Evolutionary conservation across 2,888 invertebrate genomes (phyloP), one percentile per base, ranked within the genome.

Genomic region (Hemithea aestivaria): DNA sequence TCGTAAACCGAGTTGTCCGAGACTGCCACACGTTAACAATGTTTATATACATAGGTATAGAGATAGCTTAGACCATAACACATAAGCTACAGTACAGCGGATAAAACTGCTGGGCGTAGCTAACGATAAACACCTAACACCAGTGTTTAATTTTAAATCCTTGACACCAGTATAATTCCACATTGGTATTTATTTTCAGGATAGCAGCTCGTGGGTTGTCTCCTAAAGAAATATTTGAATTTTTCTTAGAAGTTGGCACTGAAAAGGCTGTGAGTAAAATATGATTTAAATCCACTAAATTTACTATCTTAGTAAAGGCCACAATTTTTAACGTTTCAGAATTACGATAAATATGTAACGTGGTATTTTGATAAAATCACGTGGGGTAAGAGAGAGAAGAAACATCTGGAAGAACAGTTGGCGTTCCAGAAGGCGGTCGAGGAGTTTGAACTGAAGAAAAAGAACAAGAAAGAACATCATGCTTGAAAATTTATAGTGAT

Each of bases 281-380:
- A n/a, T n/a, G n/a, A n/a, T n/a, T n/a, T n/a, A n/a, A n/a, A n/a
- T n/a, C n/a, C n/a, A n/a, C n/a, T n/a, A n/a, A n/a, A n/a, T n/a
- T n/a, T n/a, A n/a, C n/a, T n/a, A n/a, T n/a, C n/a, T n/a, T n/a
- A n/a, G n/a, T n/a, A n/a, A n/a, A n/a, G n/a, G n/a, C n/a, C n/a
- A 16, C 2, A 16, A 4, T 16, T 5, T 16, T 16, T 16, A 16
- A 16, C n/a, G n/a, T 36, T 23, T 22, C 52, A 83, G 83, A 75
- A 78, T 20, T 81, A 75, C 48, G 56, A 65, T 1, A 65, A 62
- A 42, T 83, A 82, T 38, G 26, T 56, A 0, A 67, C 72, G 35
- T 83, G 83, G 83, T 82, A 76, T 45, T 27, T 39, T 0, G 63
- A 68, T 1, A 70, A 73, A n/a, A 76, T 82, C 0, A 11, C 40